phyloP scores from a whole-genome alignment of 1,140 invertebrate species.

The Contarinia nasturtii region DNA sequence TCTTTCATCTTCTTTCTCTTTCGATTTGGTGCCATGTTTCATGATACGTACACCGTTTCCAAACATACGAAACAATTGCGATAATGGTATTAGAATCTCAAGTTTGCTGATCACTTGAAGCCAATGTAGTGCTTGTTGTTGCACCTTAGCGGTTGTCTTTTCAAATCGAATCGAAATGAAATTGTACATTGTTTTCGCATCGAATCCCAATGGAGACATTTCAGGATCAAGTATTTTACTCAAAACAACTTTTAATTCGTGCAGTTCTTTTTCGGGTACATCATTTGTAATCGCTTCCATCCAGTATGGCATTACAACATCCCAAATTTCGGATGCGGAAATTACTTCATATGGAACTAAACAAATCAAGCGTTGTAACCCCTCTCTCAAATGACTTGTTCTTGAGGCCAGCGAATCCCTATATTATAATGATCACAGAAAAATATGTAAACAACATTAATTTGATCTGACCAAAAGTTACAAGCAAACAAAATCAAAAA shows the following conservation, averaged over 20 bases:
- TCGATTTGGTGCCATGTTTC: constrained; percentile 30
- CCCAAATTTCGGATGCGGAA: constrained; percentile 79
- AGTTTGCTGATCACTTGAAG: constrained; percentile 78
- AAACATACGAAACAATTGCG: constrained; percentile 75
- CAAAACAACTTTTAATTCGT: constrained; percentile 79
- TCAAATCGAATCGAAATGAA: constrained; percentile 80
- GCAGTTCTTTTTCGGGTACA: constrained; percentile 77
- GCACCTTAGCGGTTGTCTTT: constrained; percentile 65
- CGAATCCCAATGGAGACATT: constrained; percentile 85
- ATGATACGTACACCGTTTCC: constrained; percentile 55
- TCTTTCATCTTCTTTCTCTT: constrained; percentile 26
- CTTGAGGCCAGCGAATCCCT: constrained; percentile 82
- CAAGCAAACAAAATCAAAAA: too few relatives aligned
- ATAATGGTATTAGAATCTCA: constrained; percentile 73
- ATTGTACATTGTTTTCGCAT: constrained; percentile 83
- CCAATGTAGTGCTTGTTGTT: constrained; percentile 89
- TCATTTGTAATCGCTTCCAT: constrained; percentile 93
- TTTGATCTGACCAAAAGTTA: too few relatives aligned
- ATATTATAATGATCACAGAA: too few relatives aligned
- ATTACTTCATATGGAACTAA: constrained; percentile 96
- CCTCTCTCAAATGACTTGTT: constrained; percentile 90
- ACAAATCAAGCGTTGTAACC: constrained; percentile 77
- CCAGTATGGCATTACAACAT: constrained; percentile 96
- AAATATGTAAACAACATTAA: too few relatives aligned
- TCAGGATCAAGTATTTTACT: constrained; percentile 95